These are phyloP conservation scores for Centropus bengalensis DNA, from an alignment of 2,113 vertebrate species.

Conservation along the genomic window DNA sequence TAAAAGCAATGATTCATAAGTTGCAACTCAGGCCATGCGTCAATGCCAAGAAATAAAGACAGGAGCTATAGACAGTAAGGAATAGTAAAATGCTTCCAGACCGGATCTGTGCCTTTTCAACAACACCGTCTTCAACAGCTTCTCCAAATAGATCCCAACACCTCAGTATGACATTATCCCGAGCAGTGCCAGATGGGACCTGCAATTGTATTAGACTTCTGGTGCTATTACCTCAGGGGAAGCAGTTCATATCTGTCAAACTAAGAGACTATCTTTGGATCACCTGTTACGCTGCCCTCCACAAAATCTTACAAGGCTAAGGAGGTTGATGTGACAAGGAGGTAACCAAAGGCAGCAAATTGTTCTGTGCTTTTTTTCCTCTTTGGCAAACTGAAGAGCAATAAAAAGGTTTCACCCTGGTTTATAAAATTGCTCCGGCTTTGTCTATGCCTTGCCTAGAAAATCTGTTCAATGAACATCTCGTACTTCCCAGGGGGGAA, in stretches of 20 bases:
- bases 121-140: background rate
- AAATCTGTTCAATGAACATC: background rate
- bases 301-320: background rate
- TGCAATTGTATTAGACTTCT: background rate
- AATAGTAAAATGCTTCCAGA: background rate
- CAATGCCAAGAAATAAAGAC: background rate
- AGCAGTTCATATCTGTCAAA: background rate
- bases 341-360: background rate
- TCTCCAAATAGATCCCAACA: background rate
- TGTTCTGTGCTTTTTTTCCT: background rate
- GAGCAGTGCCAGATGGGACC: background rate
- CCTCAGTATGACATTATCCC: no score
- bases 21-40: background rate
- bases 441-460: background rate
- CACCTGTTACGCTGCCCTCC: background rate
- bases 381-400: background rate
- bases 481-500: fast-evolving
- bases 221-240: background rate
- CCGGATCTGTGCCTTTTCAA: background rate
- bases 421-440: background rate
- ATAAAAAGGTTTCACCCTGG: background rate
- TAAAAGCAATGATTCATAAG: background rate
- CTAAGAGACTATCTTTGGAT: background rate
- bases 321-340: no score
- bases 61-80: fast-evolving